These are phyloP conservation scores for Protobothrops mucrosquamatus DNA, from an alignment of 2,113 vertebrate genomes.

Conservation along the genomic window DNA sequence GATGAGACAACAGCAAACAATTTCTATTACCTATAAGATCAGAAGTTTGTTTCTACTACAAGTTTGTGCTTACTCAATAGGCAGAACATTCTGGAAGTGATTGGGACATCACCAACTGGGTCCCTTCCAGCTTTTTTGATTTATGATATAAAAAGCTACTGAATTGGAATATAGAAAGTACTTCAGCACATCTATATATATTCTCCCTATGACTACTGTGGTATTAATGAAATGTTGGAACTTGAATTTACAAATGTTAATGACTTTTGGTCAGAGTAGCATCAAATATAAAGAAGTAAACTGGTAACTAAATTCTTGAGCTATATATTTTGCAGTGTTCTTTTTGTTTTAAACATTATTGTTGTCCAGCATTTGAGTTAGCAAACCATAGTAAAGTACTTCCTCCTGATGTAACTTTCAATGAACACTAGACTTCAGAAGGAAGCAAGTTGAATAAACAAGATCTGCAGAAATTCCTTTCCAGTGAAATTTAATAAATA, in stretches of 20 bases:
- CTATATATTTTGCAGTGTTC: slow-evolving; percentile 14
- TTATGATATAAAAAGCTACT: neutral
- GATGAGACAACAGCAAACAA: neutral
- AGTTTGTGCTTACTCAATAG: neutral
- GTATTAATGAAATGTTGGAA: slow-evolving; percentile 16
- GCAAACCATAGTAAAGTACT: neutral
- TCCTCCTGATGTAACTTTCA: slow-evolving; percentile 15
- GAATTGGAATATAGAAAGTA: neutral
- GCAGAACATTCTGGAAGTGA: neutral
- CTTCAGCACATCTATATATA: neutral
- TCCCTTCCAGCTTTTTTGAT: neutral
- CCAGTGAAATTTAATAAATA: slow-evolving; percentile 19
- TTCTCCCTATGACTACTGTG: neutral
- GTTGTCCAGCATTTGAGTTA: neutral
- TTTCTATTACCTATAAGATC: neutral
- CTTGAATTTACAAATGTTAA: neutral
- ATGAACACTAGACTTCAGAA: slow-evolving; percentile 1
- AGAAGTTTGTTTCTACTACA: neutral
- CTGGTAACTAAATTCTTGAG: slow-evolving; percentile 4
- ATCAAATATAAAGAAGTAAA: slow-evolving; percentile 28
- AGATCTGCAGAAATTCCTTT: neutral
- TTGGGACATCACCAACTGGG: neutral
- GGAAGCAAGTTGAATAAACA: neutral
- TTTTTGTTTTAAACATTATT: slow-evolving; percentile 31
- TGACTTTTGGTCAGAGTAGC: neutral